Evolutionary conservation across 35 echinoderm and acorn worm species (phyloP).

Genomic region (Lytechinus variegatus): DNA sequence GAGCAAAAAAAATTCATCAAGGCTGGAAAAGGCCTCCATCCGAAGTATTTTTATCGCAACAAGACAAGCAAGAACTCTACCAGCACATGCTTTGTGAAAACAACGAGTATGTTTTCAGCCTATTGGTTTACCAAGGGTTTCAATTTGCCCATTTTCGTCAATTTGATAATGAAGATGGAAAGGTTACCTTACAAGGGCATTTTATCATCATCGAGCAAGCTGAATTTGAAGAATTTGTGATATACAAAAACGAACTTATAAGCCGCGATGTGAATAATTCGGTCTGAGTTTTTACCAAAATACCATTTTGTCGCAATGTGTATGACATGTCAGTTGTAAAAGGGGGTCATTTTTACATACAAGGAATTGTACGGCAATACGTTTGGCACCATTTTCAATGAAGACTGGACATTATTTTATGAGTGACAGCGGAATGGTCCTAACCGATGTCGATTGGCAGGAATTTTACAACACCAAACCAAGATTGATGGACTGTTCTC

Average conservation of each 20-base stretch:
- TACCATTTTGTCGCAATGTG: too few relatives aligned
- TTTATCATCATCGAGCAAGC: not conserved
- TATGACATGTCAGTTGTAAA: too few relatives aligned
- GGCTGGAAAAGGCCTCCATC: not conserved
- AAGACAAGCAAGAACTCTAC: not conserved
- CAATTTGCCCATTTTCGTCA: not conserved
- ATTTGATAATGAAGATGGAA: not conserved
- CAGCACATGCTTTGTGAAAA: not conserved
- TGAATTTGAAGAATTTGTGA: not conserved
- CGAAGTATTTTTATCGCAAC: not conserved
- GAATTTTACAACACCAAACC: too few relatives aligned
- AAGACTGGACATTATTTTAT: too few relatives aligned
- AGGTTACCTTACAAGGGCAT: not conserved
- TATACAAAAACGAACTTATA: not conserved
- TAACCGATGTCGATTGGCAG: too few relatives aligned
- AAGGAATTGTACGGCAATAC: too few relatives aligned
- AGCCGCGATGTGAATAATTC: too few relatives aligned
- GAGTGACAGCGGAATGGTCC: too few relatives aligned
- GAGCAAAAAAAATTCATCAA: not conserved
- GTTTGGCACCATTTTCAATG: too few relatives aligned
- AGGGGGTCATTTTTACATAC: too few relatives aligned
- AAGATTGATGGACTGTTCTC: too few relatives aligned
- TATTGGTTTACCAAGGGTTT: not conserved
- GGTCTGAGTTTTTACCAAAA: too few relatives aligned
- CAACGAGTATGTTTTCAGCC: not conserved